These are phyloP conservation scores for Helicolenus hilgendorfi DNA, from an alignment of 2,797 vertebrate species.

Conservation along the genomic window DNA sequence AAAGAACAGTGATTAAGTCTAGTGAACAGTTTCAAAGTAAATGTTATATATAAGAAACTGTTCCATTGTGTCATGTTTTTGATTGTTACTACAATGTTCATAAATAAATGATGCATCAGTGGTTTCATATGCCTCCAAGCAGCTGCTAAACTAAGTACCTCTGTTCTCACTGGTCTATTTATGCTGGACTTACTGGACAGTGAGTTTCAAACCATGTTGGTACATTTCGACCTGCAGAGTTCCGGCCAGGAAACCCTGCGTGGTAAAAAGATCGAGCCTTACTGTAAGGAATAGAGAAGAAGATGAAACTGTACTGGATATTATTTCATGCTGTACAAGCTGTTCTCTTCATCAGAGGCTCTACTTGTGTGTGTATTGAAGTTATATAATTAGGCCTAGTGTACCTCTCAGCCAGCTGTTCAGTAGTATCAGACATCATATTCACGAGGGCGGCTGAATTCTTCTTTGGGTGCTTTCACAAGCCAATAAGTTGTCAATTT, in stretches of 20 bases:
- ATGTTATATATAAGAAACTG: background rate
- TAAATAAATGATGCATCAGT: conserved; percentile 37
- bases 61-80: background rate
- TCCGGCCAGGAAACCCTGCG: background rate
- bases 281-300: background rate
- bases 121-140: background rate
- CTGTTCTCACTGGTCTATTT: conserved; percentile 42
- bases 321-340: conserved; percentile 51
- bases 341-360: conserved; percentile 52
- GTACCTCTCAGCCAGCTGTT: conserved; percentile 56
- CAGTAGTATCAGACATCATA: conserved; percentile 6
- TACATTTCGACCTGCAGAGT: background rate
- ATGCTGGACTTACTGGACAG: background rate
- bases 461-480: background rate
- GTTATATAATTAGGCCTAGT: conserved; percentile 61
- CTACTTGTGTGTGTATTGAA: background rate
- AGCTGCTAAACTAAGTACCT: conserved; percentile 25
- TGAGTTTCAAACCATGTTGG: background rate
- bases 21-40: background rate
- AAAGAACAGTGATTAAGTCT: background rate
- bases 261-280: conserved; percentile 20
- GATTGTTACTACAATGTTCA: conserved; percentile 5
- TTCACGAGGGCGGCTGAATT: background rate
- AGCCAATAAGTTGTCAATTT: too few relatives aligned
- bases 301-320: conserved; percentile 1